phyloP scores from a whole-genome alignment of 2,888 invertebrate genomes.

The Prosopocoilus inquinatus region DNA sequence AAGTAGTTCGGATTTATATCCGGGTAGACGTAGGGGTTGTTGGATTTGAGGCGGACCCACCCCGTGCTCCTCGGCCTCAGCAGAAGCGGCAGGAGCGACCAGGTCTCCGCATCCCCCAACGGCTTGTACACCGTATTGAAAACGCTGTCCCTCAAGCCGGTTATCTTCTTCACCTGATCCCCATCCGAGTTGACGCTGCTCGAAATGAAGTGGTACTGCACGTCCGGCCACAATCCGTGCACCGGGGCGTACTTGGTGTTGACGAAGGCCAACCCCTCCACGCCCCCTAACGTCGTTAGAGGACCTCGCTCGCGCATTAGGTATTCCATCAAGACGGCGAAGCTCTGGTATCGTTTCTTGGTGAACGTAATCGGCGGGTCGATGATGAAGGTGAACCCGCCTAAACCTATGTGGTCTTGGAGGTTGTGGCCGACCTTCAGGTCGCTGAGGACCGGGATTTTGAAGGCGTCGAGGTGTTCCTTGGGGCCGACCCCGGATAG shows the following conservation, averaged over 20 bases:
- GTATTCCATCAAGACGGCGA: conserved; percentile 78
- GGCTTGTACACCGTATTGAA: conserved; percentile 86
- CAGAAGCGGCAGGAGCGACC: conserved; percentile 78
- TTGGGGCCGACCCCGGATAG: conserved; percentile 84
- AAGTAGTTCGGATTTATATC: conserved; percentile 92
- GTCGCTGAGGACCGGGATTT: conserved; percentile 72
- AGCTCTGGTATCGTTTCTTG: conserved; percentile 72
- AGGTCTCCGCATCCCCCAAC: conserved; percentile 73
- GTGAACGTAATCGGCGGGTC: conserved; percentile 79
- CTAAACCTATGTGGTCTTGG: conserved; percentile 86
- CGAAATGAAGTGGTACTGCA: conserved; percentile 84
- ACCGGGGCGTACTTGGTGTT: conserved; percentile 83
- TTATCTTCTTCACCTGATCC: conserved; percentile 66
- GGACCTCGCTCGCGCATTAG: conserved; percentile 79
- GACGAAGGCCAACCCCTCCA: conserved; percentile 84
- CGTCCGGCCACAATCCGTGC: conserved; percentile 76
- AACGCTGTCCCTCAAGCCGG: conserved; percentile 74
- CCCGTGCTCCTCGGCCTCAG: conserved; percentile 87
- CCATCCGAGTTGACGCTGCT: conserved; percentile 83
- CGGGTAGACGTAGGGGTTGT: conserved; percentile 79
- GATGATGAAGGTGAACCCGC: conserved; percentile 79
- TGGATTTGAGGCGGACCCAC: conserved; percentile 77
- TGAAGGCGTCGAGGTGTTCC: conserved; percentile 69
- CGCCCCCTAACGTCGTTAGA: conserved; percentile 75
- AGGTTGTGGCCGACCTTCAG: conserved; percentile 76